Evolutionary conservation across 2,797 vertebrate species (phyloP).

Genomic region (Distichodus sexfasciatus): DNA sequence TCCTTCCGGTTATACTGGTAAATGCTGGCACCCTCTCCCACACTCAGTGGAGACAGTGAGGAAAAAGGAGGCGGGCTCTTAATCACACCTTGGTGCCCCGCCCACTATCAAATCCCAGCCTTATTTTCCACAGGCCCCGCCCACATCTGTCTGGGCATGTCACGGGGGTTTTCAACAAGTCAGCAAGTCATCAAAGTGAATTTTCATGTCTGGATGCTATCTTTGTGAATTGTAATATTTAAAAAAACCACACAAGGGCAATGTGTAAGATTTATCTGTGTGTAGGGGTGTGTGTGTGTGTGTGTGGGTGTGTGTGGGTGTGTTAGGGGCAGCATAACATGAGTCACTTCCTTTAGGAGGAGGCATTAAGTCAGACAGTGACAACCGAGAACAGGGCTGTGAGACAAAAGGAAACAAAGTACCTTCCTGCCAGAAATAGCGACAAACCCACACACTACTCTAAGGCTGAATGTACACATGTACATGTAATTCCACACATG

Average conservation of each 20-base stretch:
- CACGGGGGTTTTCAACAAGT: neutral
- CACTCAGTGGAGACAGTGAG: slow-evolving; percentile 17
- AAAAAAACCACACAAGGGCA: neutral
- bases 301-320: slow-evolving; percentile 32
- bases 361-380: slow-evolving; percentile 33
- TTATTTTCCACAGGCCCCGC: slow-evolving; percentile 11
- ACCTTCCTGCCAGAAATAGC: slow-evolving; percentile 18
- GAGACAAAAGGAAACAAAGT: neutral
- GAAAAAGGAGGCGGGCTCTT: slow-evolving; percentile 46
- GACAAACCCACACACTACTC: neutral
- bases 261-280: neutral
- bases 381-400: slow-evolving; percentile 18
- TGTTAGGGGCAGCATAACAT: slow-evolving; percentile 26
- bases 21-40: neutral
- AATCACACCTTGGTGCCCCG: slow-evolving; percentile 9
- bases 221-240: neutral
- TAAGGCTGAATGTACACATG: neutral
- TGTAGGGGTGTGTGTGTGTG: slow-evolving; percentile 23
- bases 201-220: no score
- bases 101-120: slow-evolving; percentile 28
- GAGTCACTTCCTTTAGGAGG: slow-evolving; percentile 40
- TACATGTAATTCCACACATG: neutral
- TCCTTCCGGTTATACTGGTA: slow-evolving; percentile 39
- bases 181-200: no score
- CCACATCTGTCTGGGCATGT: slow-evolving; percentile 38